Base-by-base conservation (phyloP, 2,797 vertebrate genomes). In the Sebastiscus tertius region DNA sequence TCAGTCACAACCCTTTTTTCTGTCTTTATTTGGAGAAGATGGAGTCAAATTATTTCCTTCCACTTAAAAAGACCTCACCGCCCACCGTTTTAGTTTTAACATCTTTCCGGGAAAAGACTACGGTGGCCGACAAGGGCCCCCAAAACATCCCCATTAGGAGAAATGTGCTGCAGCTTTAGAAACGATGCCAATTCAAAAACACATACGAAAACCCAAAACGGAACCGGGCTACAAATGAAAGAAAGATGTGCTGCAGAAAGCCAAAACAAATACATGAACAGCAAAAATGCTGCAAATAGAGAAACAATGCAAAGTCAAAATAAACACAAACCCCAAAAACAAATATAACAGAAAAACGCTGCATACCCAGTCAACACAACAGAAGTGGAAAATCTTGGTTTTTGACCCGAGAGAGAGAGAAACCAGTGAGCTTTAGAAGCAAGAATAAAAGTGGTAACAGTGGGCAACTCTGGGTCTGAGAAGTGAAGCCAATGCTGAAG, bases 1-100 rank as follows among this genome's bases (percentile, higher is more conserved):
- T 42, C 34, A 27, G 64, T 82, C 33, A 42, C 52, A 56, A 31
- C 10, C 26, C 6, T 26, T 61, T 36, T 68, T 80, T 72, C 61
- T 58, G 64, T 59, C 46, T 85, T 68, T 72, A 66, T 75, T 61
- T 82, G 59, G 59, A 54, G 39, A 56, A 67, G 63, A 31, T 22
- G 13, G n/a, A 69, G 65, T 74, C 13, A 65, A 68, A 77, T 59
- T 22, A 33, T 72, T 80, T 46, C n/a, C 39, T n/a, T n/a, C 6
- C 56, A 55, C 26, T 67, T 62, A 13, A 34, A 8, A 49, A 63
- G 24, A 71, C 8, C 8, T 60, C 26, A 63, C 31, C 5, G 5
- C 31, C 58, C 46, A 52, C 24, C 0, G 0, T 71, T 63, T 77
- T 20, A 52, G 14, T 54, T 66, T 54, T 10, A 75, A 29, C 29